A percentile compares a stretch with the other conserved stretches of the same genome.
Evolutionary conservation across 1,140 invertebrate genomes (phyloP).

Genomic region (Pteromalus puparum): DNA sequence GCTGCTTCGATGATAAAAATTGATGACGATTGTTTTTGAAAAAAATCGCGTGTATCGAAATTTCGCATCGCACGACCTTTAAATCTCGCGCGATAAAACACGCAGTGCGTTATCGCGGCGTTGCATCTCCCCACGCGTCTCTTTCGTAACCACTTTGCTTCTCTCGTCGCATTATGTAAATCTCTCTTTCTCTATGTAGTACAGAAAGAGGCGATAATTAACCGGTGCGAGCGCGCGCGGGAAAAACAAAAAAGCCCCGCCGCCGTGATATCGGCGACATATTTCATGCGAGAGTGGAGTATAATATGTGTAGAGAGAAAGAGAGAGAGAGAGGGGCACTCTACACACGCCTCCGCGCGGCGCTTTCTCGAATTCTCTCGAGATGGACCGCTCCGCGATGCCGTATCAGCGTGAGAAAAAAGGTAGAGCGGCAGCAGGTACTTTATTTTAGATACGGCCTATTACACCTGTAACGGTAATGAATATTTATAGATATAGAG

Average conservation of each 20-base stretch:
- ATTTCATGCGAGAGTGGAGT: background rate
- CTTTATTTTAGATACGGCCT: constrained; percentile 59
- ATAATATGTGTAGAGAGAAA: background rate
- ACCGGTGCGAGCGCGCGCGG: background rate
- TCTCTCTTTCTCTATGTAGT: background rate
- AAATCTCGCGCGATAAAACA: no score
- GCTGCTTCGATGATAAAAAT: background rate
- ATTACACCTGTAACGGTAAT: constrained; percentile 66
- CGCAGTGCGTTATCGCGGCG: no score
- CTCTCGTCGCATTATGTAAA: background rate
- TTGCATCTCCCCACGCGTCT: background rate
- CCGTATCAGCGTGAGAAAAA: constrained; percentile 58
- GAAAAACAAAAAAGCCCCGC: constrained; percentile 17
- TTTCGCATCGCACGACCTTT: no score
- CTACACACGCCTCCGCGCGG: background rate
- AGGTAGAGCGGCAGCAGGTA: constrained; percentile 49
- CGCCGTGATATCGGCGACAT: constrained; percentile 37
- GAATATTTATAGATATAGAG: constrained; percentile 62
- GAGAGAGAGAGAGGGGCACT: background rate
- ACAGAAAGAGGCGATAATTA: constrained; percentile 14
- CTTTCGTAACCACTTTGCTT: background rate
- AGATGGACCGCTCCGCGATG: constrained; percentile 32
- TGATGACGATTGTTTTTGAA: background rate
- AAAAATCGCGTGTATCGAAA: no score
- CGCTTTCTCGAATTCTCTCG: constrained; percentile 56